Conservation (phyloP, 2,797 vertebrate genomes). For the Odontamblyopus lacepedii region DNA sequence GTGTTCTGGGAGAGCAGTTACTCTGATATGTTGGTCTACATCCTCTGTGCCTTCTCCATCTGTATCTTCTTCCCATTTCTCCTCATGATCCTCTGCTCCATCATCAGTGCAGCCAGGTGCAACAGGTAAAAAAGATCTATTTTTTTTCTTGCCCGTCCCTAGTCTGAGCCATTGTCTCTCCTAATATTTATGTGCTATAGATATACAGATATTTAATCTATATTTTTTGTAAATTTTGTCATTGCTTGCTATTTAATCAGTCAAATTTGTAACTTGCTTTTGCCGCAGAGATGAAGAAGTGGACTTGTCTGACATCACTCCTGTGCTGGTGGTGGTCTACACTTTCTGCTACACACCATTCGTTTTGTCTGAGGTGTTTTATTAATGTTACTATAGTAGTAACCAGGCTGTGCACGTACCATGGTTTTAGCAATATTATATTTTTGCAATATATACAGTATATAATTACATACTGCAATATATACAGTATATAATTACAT, state of each 20-base stretch:
- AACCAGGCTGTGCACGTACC: too few species aligned
- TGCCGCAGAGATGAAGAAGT: constrained; percentile 43
- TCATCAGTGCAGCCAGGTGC: constrained; percentile 41
- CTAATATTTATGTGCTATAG: too few species aligned
- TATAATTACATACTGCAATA: too few species aligned
- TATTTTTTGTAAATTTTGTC: too few species aligned
- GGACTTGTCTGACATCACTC: constrained; percentile 71
- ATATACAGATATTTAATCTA: too few species aligned
- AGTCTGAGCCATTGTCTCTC: too few species aligned
- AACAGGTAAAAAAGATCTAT: constrained; percentile 51
- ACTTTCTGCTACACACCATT: constrained; percentile 77
- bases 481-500: too few species aligned
- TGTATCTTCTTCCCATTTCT: constrained; percentile 70
- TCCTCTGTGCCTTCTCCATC: constrained; percentile 70
- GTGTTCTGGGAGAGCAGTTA: constrained; percentile 79
- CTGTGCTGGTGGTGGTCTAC: constrained; percentile 68
- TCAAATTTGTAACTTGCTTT: background rate
- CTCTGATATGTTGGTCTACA: constrained; percentile 78
- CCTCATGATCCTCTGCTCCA: constrained; percentile 64
- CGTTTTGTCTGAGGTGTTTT: constrained; percentile 69
- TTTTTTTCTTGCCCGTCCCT: too few species aligned
- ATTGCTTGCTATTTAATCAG: too few species aligned
- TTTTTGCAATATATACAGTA: too few species aligned
- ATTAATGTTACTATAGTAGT: background rate
- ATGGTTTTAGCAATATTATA: too few species aligned